Base-by-base conservation (phyloP, 2,797 vertebrate genomes). In the Myotis findleyi region DNA sequence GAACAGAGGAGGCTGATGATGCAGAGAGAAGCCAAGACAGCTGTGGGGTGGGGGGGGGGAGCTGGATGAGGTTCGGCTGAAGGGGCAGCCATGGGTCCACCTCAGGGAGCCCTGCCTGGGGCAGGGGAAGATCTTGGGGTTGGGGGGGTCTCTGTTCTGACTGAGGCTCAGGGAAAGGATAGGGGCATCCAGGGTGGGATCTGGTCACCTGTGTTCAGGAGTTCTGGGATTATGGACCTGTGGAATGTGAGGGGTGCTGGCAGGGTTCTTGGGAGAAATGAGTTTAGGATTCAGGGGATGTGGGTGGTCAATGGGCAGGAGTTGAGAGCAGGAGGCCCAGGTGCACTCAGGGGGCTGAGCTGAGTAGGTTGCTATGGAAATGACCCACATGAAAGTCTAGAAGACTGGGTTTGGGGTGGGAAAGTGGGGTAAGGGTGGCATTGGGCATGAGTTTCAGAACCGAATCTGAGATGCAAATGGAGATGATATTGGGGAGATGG, bases 401-500 rank as follows among this genome's bases (percentile, higher is more conserved):
- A 11, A 44, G 44, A 44, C 2, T 12, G 6, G 49, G 49, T 13
- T 68, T 30, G 49, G 49, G 14, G 7, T 18, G 36, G 44, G 44
- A 30, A 8, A 10, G 49, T 8, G n/a, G 59, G 59, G 25, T 23
- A 12, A 13, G 9, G 4, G 20, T 4, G 3, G 27, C 68, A n/a
- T 0, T 30, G 33, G 47, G 66, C 30, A 2, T 49, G 59, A 64
- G n/a, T 8, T n/a, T 36, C 13, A 6, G 20, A 36, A 7, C 2
- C 1, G 36, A 13, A 3, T 16, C 17, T 2, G 62, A 23, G 53
- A 38, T 0, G 0, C 41, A 21, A 4, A 18, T 7, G 21, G 33
- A 30, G 38, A 38, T 11, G 81, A 9, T 10, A 2, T 0, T 3
- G 21, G 57, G 36, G 36, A 4, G 6, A 4, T 10, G 36, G 14